Conservation (phyloP, 1,140 invertebrate species). For the Meloidogyne exigua region DNA sequence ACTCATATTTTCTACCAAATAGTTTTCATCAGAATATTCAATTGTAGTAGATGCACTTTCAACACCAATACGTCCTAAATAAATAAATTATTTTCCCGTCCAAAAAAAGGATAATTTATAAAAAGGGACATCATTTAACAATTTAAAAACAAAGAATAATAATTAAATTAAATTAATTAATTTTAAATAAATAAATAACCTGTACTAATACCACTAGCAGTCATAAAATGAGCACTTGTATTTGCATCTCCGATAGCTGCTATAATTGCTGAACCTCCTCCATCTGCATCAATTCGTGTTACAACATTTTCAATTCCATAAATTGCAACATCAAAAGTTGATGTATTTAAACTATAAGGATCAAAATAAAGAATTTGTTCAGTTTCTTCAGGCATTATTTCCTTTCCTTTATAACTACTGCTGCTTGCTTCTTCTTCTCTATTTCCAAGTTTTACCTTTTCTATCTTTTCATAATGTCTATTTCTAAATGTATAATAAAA, state of each 20-base stretch:
- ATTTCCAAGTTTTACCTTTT: neutral
- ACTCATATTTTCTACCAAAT: neutral
- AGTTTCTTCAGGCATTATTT: neutral
- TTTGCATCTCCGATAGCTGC: constrained; percentile 22
- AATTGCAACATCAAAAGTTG: constrained; percentile 2
- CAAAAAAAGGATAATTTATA: too few relatives aligned
- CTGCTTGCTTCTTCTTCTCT: neutral
- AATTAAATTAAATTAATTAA: neutral
- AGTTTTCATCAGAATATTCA: neutral
- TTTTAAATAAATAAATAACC: constrained; percentile 4
- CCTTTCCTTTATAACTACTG: neutral
- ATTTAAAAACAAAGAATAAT: too few relatives aligned
- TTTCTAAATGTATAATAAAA: neutral
- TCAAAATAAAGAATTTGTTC: constrained; percentile 10
- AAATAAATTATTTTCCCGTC: too few relatives aligned
- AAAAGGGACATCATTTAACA: too few relatives aligned
- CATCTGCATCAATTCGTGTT: too few relatives aligned
- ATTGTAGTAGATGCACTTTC: neutral
- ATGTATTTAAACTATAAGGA: neutral
- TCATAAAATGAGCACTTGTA: constrained; percentile 28
- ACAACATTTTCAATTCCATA: neutral
- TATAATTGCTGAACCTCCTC: neutral
- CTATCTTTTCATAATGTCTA: neutral
- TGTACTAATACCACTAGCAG: constrained; percentile 20
- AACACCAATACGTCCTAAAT: neutral